A percentile compares a stretch with the other conserved stretches of the same genome.
Evolutionary conservation across 2,888 invertebrate species (phyloP).

Genomic region (Punctoribates punctum): DNA sequence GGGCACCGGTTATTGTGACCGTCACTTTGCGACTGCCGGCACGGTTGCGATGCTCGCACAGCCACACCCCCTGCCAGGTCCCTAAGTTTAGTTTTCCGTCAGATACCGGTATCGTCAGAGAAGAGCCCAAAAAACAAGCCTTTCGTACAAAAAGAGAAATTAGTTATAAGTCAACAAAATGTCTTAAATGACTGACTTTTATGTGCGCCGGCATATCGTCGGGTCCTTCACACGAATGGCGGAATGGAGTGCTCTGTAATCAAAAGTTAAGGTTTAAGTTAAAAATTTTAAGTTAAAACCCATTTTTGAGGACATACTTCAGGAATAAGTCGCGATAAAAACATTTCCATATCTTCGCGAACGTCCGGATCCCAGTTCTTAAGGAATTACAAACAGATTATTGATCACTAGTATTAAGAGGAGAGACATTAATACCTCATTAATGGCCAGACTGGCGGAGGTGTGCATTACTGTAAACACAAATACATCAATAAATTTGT

Average conservation of each 20-base stretch:
- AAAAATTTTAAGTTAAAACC: neutral
- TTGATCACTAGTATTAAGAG: neutral
- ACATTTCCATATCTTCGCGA: conserved; percentile 96
- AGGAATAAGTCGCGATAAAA: conserved; percentile 97
- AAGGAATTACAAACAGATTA: conserved; percentile 27
- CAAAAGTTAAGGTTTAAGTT: conserved; percentile 44
- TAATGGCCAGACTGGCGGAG: conserved; percentile 92
- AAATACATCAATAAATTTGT: conserved; percentile 42
- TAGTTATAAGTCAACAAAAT: neutral
- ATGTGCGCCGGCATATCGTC: conserved; percentile 99
- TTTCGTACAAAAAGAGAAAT: neutral
- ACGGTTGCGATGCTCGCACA: conserved; percentile 95
- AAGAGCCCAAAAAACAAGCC: conserved; percentile 91
- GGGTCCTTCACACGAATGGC: conserved; percentile 95
- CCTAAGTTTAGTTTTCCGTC: conserved; percentile 91
- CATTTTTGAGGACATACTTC: conserved; percentile 59
- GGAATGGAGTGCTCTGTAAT: conserved; percentile 76
- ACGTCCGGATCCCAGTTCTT: conserved; percentile 97
- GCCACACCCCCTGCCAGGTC: conserved; percentile 97
- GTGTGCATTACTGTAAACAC: conserved; percentile 85
- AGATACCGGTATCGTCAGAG: conserved; percentile 90
- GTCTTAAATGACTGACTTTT: conserved; percentile 58
- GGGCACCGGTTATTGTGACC: conserved; percentile 48
- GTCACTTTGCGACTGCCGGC: conserved; percentile 57
- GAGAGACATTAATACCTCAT: conserved; percentile 58